A percentile compares a stretch with the other conserved stretches of the same genome.
Conservation (phyloP, 2,888 invertebrate genomes). For the Ormia ochracea region DNA sequence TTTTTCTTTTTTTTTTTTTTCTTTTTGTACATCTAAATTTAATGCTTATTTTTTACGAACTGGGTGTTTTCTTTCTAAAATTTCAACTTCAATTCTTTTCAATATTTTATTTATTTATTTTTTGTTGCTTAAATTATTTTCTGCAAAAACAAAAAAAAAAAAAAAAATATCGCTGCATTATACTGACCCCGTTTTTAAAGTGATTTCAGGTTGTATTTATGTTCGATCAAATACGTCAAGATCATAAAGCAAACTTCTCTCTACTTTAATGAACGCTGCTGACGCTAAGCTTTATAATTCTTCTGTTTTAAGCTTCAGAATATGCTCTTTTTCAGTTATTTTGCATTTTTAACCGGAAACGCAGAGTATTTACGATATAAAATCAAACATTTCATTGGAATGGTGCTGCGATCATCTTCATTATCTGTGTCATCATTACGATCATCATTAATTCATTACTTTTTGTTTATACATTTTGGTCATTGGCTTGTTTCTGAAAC, state of each 20-base stretch:
- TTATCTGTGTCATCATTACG: not conserved
- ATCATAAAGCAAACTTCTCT: conserved; percentile 19
- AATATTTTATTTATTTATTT: conserved; percentile 8
- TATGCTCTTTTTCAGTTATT: not conserved
- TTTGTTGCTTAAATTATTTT: not conserved
- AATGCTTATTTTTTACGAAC: conserved; percentile 6
- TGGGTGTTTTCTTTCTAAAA: conserved; percentile 17
- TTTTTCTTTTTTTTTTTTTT: conserved; percentile 11
- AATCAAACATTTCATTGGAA: conserved; percentile 1
- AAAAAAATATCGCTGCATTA: conserved; percentile 29
- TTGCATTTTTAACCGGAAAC: not conserved
- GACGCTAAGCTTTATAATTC: conserved; percentile 21
- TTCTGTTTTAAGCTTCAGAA: not conserved
- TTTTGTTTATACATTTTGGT: conserved; percentile 1
- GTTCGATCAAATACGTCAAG: conserved; percentile 18
- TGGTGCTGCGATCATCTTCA: conserved; percentile 13
- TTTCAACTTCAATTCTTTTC: not conserved
- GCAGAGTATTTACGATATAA: not conserved
- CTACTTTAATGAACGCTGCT: not conserved
- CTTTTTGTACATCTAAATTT: conserved; percentile 20
- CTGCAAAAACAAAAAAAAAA: conserved; percentile 14
- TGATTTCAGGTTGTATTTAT: conserved; percentile 34
- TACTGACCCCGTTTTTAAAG: conserved; percentile 33
- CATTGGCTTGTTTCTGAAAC: not conserved
- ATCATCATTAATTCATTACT: conserved; percentile 9